Evolutionary conservation across 2,888 invertebrate genomes (phyloP), one percentile per base, ranked within the genome.

Genomic region (Andricus quercusramuli): DNA sequence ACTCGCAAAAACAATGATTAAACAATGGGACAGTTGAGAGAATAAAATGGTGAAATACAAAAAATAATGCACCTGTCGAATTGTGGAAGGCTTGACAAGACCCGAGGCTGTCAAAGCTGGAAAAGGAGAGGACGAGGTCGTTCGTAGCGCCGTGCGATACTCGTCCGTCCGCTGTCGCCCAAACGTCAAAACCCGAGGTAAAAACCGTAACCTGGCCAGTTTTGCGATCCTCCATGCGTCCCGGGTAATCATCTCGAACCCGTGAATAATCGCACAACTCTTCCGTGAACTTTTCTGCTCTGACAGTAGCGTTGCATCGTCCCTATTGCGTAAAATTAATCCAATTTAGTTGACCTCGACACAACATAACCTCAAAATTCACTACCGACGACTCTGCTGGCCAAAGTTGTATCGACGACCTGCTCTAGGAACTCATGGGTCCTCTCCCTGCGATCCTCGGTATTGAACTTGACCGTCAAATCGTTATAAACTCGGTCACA

Each of bases 331-430:
- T 91, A 91, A 91, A 91, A 91, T 91, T 90, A 91, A 91, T 91
- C 91, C 90, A 87, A 91, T 91, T 91, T 91, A 90, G 88, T 88
- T 91, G 91, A 91, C 91, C 91, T 91, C 91, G 91, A 86, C 84
- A 83, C 83, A 86, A 89, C 88, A 88, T 90, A 90, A 90, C 90
- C 90, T 90, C 83, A 66, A 85, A 85, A 83, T 77, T 78, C 78
- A 44, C 44, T 77, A 80, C 62, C 76, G 66, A 56, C 44, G 20
- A 65, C 41, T 44, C 17, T 17, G 37, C 17, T 17, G 37, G 17
- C 32, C 32, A 64, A 77, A n/a, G n/a, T 59, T 37, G 17, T 29
- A 56, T 56, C 74, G 51, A 51, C n/a, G 32, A 70, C n/a, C 64
- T 64, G 9, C 11, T 59, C 56, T 25, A 64, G 29, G 17, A 29